Conservation (phyloP, 2,113 vertebrate genomes). For the Dissostichus mawsoni region DNA sequence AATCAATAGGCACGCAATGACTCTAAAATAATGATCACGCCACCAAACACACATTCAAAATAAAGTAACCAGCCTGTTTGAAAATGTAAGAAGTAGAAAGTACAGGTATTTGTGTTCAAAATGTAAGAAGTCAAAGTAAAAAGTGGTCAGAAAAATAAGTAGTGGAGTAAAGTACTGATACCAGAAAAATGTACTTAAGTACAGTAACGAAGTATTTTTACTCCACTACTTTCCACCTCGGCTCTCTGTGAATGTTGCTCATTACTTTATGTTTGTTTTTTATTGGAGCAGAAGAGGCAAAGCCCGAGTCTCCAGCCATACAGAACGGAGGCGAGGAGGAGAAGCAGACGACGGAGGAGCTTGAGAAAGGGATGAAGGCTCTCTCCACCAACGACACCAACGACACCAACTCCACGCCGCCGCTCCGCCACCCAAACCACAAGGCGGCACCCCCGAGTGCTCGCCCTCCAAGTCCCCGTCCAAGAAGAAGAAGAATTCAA, state of each 20-base stretch:
- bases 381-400: conserved; percentile 87
- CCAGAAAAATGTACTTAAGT: too few species aligned
- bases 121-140: too few species aligned
- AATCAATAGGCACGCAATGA: too few species aligned
- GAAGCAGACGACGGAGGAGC: conserved; percentile 79
- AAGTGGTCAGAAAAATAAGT: too few species aligned
- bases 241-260: not conserved
- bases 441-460: conserved; percentile 90
- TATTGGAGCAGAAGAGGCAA: conserved; percentile 74
- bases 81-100: too few species aligned
- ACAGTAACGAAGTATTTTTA: too few species aligned
- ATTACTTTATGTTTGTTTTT: conserved; percentile 6
- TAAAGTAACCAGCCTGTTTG: too few species aligned
- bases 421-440: conserved; percentile 79
- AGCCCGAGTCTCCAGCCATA: conserved; percentile 71
- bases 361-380: conserved; percentile 88
- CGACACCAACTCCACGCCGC: conserved; percentile 83
- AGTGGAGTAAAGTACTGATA: too few species aligned
- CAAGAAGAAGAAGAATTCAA: conserved; percentile 99
- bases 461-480: conserved; percentile 97
- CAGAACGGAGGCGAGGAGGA: conserved; percentile 91
- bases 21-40: too few species aligned
- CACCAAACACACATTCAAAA: too few species aligned
- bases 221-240: not conserved
- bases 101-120: too few species aligned